Evolutionary conservation across 2,113 vertebrate genomes (phyloP), one percentile per base, ranked within the genome.

Genomic region (Montifringilla adamsi): DNA sequence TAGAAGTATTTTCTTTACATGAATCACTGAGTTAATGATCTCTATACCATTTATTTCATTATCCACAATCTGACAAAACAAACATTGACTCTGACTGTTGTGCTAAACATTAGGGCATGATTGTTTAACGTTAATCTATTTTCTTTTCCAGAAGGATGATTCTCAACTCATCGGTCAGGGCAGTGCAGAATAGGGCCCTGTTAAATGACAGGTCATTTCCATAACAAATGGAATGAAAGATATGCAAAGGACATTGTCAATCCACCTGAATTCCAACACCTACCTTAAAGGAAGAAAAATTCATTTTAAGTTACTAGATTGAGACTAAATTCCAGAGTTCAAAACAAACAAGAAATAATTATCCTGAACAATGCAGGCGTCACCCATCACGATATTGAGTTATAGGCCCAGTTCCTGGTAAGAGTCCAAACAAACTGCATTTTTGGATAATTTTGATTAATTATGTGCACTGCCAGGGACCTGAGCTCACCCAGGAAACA

Each of bases 201-300:
- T 33, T 84, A 91, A 92, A 89, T 75, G 66, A 70, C 74, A 94
- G 30, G 69, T 83, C 19, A 82, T 95, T 96, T 94, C 84, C 62
- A 69, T 75, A 89, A 91, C 33, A 94, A 94, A 79, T 80, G 58
- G 46, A 87, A 94, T 28, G 35, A 68, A 87, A 95, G 37, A 66
- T 58, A 84, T 3, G 8, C 62, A 95, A 94, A 82, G 37, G 49
- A 56, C 28, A n/a, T 46, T 87, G 74, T 69, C 46, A 93, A 56
- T 87, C 59, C 35, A 64, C 50, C 62, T 79, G 53, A 87, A 76
- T 39, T 62, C 44, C 22, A 78, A 44, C 10, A 70, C 3, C 41
- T 9, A 81, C 17, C 41, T 87, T 87, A 78, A 93, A 87, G 23
- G 27, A 81, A 74, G 31, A 68, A 3, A 81, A 87, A 75, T 78